phyloP scores from a whole-genome alignment of 2,797 vertebrate genomes.

The Hyperoplus lanceolatus region DNA sequence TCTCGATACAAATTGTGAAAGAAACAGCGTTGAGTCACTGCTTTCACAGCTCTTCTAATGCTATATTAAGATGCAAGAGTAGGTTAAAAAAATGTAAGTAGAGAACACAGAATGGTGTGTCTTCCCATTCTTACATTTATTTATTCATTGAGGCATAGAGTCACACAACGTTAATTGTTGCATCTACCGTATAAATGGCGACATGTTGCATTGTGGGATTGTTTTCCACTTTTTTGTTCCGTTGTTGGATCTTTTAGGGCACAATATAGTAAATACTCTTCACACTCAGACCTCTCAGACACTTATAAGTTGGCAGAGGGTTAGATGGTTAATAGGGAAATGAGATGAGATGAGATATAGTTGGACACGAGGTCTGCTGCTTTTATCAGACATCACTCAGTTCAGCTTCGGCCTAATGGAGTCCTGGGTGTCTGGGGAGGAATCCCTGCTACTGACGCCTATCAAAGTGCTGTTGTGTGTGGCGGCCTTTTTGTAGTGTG shows the following conservation, averaged over 20 bases:
- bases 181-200: background rate
- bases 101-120: conserved; percentile 34
- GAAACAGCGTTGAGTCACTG: conserved; percentile 62
- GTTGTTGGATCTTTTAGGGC: background rate
- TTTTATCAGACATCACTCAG: conserved; percentile 53
- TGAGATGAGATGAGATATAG: conserved; percentile 15
- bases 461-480: conserved; percentile 13
- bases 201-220: conserved; percentile 1
- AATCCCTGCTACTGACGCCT: conserved; percentile 28
- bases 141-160: conserved; percentile 34
- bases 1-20: conserved; percentile 48
- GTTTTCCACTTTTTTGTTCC: background rate
- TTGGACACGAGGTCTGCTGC: conserved; percentile 32
- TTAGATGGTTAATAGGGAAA: background rate
- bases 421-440: conserved; percentile 31
- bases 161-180: too few species aligned
- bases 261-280: background rate
- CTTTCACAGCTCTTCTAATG: conserved; percentile 37
- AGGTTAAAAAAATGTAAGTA: conserved; percentile 45
- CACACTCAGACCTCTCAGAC: background rate
- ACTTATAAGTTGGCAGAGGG: background rate
- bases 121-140: background rate
- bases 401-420: conserved; percentile 46
- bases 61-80: conserved; percentile 65
- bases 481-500: background rate